phyloP scores from a whole-genome alignment of 2,113 vertebrate genomes.

The Neodontobutis hainanensis region DNA sequence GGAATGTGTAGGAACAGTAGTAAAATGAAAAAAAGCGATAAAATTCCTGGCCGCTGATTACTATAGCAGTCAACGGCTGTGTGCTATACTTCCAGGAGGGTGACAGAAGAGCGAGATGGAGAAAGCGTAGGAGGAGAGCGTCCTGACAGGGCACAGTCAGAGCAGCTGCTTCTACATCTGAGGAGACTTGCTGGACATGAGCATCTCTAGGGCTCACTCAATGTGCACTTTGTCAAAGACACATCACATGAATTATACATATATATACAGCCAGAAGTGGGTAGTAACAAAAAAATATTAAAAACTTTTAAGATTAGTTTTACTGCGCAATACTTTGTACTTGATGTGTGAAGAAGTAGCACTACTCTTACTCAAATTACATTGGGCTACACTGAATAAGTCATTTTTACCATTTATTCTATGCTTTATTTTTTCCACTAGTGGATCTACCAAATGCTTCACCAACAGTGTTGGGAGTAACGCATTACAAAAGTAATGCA shows the following conservation, averaged over 20 bases:
- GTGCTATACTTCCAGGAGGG: conserved; percentile 48
- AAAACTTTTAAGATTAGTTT: no score
- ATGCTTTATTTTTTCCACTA: no score
- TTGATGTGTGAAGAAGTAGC: no score
- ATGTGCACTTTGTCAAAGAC: conserved; percentile 18
- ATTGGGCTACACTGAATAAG: no score
- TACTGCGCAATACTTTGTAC: no score
- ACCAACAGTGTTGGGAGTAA: no score
- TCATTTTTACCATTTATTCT: no score
- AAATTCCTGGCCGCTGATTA: conserved; percentile 7
- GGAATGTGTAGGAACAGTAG: conserved; percentile 37
- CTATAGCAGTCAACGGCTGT: conserved; percentile 19
- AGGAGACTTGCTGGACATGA: conserved; percentile 22
- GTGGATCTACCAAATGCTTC: no score
- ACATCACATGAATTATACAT: neutral
- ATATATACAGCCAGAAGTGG: no score
- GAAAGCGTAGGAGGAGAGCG: conserved; percentile 58
- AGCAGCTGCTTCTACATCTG: conserved; percentile 59
- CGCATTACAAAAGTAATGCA: no score
- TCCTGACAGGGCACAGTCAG: conserved; percentile 51
- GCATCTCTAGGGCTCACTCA: conserved; percentile 7
- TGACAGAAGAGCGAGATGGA: conserved; percentile 19
- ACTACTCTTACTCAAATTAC: no score
- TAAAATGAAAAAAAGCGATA: conserved; percentile 21
- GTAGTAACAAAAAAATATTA: no score